Conservation (phyloP, 1,140 invertebrate species). For the Lordiphosa stackelbergi region DNA sequence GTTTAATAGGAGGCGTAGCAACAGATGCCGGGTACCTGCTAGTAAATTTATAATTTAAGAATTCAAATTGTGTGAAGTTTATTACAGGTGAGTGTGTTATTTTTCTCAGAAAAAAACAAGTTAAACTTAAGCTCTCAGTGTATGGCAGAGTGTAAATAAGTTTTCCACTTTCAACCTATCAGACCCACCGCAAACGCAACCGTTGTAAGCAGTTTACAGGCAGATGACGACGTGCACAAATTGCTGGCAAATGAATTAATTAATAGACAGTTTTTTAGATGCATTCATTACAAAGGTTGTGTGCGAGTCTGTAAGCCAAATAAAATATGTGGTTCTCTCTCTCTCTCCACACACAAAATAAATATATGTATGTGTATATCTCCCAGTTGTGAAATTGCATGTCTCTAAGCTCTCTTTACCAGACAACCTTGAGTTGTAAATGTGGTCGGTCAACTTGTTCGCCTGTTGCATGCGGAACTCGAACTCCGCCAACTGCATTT, state of each 20-base stretch:
- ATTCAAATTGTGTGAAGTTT: no score
- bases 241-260: conserved; percentile 55
- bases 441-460: conserved; percentile 4
- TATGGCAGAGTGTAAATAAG: no score
- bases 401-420: conserved; percentile 21
- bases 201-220: no score
- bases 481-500: conserved; percentile 22
- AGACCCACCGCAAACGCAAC: no score
- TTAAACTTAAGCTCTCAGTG: no score
- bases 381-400: conserved; percentile 52
- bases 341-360: no score
- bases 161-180: no score
- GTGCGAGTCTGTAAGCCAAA: conserved; percentile 2
- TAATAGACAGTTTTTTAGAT: conserved; percentile 37
- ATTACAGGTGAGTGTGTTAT: no score
- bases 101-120: no score
- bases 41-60: no score
- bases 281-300: conserved; percentile 17
- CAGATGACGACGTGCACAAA: conserved; percentile 17
- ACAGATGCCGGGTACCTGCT: no score
- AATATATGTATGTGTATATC: background rate
- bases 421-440: conserved; percentile 49
- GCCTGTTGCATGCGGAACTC: conserved; percentile 58
- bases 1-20: no score
- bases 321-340: conserved; percentile 9